phyloP scores from a whole-genome alignment of 2,797 vertebrate species.

The Fistularia commersonii region DNA sequence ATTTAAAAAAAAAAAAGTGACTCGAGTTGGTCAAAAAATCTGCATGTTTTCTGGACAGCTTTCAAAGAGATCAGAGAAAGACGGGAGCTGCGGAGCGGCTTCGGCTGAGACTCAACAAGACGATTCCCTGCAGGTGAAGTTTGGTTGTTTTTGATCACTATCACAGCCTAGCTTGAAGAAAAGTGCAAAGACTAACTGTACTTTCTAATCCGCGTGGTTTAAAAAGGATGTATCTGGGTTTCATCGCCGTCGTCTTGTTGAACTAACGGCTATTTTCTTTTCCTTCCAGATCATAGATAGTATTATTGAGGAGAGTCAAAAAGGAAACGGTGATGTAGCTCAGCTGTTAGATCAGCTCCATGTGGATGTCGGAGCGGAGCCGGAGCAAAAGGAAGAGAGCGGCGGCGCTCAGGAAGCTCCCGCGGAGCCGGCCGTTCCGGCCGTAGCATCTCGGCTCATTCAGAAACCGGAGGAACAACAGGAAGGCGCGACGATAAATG shows the following conservation, averaged over 20 bases:
- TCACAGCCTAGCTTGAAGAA: background rate
- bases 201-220: no score
- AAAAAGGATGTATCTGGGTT: no score
- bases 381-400: slow-evolving; percentile 34
- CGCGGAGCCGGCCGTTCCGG: slow-evolving; percentile 18
- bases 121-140: slow-evolving; percentile 71
- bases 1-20: background rate
- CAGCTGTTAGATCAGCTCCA: slow-evolving; percentile 71
- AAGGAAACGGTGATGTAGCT: slow-evolving; percentile 76
- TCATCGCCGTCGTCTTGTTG: no score
- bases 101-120: slow-evolving; percentile 62
- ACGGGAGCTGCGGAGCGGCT: slow-evolving; percentile 33
- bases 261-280: slow-evolving; percentile 18
- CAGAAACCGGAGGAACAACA: slow-evolving; percentile 57
- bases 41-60: slow-evolving; percentile 19
- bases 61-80: slow-evolving; percentile 44
- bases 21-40: background rate
- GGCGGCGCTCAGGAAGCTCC: slow-evolving; percentile 38
- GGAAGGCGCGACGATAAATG: slow-evolving; percentile 46
- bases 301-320: slow-evolving; percentile 95
- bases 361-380: slow-evolving; percentile 37
- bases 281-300: slow-evolving; percentile 89
- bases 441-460: slow-evolving; percentile 46
- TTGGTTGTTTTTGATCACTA: slow-evolving; percentile 1
- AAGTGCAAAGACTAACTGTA: no score